Conservation (phyloP, 2,888 invertebrate genomes). For the Fabriciana adippe region DNA sequence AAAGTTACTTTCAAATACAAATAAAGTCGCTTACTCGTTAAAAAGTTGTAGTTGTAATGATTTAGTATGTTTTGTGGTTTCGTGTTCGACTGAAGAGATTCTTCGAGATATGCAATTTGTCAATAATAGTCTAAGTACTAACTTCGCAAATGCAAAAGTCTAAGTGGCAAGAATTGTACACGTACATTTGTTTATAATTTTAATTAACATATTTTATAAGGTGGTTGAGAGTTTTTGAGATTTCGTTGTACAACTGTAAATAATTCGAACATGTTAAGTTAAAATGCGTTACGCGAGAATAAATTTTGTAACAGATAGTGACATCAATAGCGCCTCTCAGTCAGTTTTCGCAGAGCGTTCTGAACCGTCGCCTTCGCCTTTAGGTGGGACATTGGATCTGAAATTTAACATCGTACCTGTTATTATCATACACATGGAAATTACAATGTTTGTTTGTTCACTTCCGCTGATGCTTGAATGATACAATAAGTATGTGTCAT, state of each 20-base stretch:
- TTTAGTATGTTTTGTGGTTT: conserved; percentile 10
- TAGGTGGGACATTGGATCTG: conserved; percentile 80
- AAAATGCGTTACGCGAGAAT: conserved; percentile 62
- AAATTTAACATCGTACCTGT: conserved; percentile 47
- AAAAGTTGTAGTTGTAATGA: conserved; percentile 22
- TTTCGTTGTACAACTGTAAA: conserved; percentile 4
- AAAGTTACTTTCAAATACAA: conserved; percentile 20
- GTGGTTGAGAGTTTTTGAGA: conserved; percentile 12
- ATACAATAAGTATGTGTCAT: conserved; percentile 33
- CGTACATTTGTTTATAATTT: conserved; percentile 10
- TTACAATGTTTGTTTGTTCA: background rate
- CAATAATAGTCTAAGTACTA: conserved; percentile 34
- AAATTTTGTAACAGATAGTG: conserved; percentile 46
- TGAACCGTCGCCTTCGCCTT: conserved; percentile 81
- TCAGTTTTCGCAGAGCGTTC: conserved; percentile 80
- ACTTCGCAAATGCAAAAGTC: conserved; percentile 31
- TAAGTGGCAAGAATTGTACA: conserved; percentile 37
- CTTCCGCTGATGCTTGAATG: conserved; percentile 34
- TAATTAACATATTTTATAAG: conserved; percentile 4
- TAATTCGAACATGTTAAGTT: background rate
- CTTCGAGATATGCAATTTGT: conserved; percentile 15
- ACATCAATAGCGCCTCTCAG: conserved; percentile 74
- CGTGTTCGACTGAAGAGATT: conserved; percentile 12
- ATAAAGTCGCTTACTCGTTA: conserved; percentile 16
- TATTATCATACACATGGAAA: conserved; percentile 14